Evolutionary conservation across 2,113 vertebrate genomes (phyloP), one percentile per base, ranked within the genome.

Genomic region (Sardina pilchardus): DNA sequence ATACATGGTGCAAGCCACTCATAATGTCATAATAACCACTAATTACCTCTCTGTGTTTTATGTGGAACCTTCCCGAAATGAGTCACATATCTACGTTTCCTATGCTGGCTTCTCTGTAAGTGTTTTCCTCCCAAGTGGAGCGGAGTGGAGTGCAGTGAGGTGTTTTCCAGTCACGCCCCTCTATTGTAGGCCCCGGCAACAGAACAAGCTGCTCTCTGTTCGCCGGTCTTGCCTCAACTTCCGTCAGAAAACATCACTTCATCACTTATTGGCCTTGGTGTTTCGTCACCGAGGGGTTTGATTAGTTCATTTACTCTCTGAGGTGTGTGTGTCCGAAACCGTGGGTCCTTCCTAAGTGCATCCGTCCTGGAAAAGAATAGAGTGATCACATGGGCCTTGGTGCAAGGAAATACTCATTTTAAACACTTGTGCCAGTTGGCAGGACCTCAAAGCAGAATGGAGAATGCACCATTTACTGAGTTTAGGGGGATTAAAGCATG

Each of bases 131-230:
- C 71, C 1, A 26, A 36, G 71, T 36, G 30, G 48, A 56, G 53
- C 3, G 4, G 21, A 17, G 71, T 34, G 34, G 5, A 34, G 71
- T 78, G 14, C 1, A 78, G 71, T 78, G 71, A 78, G 71, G 71
- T 78, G 71, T 78, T 78, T 78, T 78, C 71, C 71, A 78, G 71
- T 36, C 71, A 34, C 71, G 71, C 71, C 71, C 71, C 26, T 36
- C 26, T 34, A 78, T 78, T 78, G 71, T 78, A 5, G 71, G 30
- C 71, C 12, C 71, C 71, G 6, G 21, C 71, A 36, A 17, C 71
- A 34, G 71, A 78, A 78, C 71, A 36, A 78, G 30, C 71, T 36
- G 71, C 71, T 34, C 26, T 36, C 71, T 36, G 71, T 78, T 17
- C 16, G 4, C 71, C 16, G 30, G 30, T 78, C 30, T 12, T 36